Evolutionary conservation across 2,888 invertebrate genomes (phyloP), one percentile per base, ranked within the genome.

Genomic region (Drosophila quinaria): DNA sequence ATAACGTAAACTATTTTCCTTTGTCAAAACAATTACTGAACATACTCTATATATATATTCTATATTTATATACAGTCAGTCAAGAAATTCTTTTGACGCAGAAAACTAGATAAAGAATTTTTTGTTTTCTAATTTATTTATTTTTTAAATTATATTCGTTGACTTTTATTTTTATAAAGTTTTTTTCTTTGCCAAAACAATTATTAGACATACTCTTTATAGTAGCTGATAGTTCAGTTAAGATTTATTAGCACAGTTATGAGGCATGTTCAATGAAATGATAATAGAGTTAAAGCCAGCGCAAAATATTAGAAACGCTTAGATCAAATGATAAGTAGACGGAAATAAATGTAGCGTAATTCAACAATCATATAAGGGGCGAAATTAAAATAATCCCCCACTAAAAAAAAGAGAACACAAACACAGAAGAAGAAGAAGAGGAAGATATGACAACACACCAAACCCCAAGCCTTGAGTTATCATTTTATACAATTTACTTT

Each of bases 261-360:
- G 61, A 69, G 44, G 35, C 31, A 75, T 73, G 81, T 64, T 73
- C 67, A 60, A 71, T 88, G 89, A 74, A 78, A 83, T 87, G 78
- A 89, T 80, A 70, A 46, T 22, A 44, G 54, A 60, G 62, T 81
- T 79, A 72, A 46, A 59, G 74, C 78, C 74, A 70, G 71, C 66
- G 83, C 61, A 70, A 68, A 70, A 15, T 80, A 67, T 78, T 78
- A 80, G 25, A 70, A 72, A 59, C 52, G 25, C 62, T 61, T 44
- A 22, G 31, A 33, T 35, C 22, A 74, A 79, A 77, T 77, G 79
- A 66, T 46, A 56, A 50, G 22, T 46, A 59, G 61, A 47, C 15
- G 15, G 37, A 52, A 52, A 22, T 51, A 62, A 62, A 72, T 68
- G 63, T 35, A 58, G 74, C 73, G 68, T 39, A 66, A 66, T 10